Conservation (phyloP, 2,113 vertebrate species). For the Oreotrochilus melanogaster region DNA sequence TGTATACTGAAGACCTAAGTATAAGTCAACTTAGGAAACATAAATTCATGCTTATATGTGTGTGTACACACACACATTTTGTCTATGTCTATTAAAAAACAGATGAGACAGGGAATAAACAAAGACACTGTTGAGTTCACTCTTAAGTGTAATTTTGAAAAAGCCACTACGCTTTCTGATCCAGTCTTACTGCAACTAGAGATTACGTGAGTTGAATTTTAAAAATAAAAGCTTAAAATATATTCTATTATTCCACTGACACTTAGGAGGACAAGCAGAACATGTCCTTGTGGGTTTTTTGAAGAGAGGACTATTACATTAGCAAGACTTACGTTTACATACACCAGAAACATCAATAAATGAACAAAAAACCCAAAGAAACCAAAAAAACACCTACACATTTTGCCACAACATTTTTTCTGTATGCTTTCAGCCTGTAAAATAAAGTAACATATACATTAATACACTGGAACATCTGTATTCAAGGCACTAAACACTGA, state of each 20-base stretch:
- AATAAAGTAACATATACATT: constrained; percentile 10
- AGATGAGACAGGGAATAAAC: background rate
- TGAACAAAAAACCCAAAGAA: background rate
- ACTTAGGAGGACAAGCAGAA: background rate
- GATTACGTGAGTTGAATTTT: background rate
- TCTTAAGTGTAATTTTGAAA: background rate
- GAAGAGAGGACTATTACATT: background rate
- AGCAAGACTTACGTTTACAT: background rate
- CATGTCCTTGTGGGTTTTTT: accelerated
- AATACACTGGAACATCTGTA: background rate
- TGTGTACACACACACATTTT: background rate
- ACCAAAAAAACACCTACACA: constrained; percentile 85
- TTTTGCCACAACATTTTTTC: constrained; percentile 97
- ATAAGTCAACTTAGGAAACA: background rate
- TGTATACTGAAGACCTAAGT: background rate
- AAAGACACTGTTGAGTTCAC: background rate
- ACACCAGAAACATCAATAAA: background rate
- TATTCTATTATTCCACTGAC: background rate
- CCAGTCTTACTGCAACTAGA: background rate
- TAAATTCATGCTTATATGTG: background rate
- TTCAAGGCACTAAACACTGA: background rate
- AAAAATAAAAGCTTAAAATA: background rate
- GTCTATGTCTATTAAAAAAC: background rate
- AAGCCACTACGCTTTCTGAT: background rate
- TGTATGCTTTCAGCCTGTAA: constrained; percentile 93